Conservation (phyloP, 1,140 invertebrate species). For the Aphaenogaster rudis region DNA sequence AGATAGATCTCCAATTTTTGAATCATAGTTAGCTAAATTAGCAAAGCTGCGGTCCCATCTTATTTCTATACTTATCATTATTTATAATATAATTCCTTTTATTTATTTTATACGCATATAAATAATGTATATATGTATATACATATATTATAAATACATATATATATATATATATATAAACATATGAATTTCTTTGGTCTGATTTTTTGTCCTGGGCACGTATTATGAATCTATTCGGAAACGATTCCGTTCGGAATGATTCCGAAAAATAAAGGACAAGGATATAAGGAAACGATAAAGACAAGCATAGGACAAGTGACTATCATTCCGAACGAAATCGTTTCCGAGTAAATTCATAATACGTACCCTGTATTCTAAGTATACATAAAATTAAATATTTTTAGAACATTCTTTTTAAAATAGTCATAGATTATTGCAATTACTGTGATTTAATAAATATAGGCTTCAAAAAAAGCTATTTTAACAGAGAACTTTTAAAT, state of each 20-base stretch:
- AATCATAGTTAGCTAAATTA: slow-evolving; percentile 39
- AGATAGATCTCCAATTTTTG: slow-evolving; percentile 41
- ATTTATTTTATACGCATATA: slow-evolving; percentile 74
- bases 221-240: too few relatives aligned
- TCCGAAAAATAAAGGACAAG: too few relatives aligned
- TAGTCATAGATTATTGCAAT: slow-evolving; percentile 71
- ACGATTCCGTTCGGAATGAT: too few relatives aligned
- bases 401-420: slow-evolving; percentile 62
- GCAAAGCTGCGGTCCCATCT: slow-evolving; percentile 31
- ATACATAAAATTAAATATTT: slow-evolving; percentile 65
- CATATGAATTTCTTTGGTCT: slow-evolving; percentile 81
- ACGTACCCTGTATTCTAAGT: slow-evolving; percentile 61
- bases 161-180: background rate
- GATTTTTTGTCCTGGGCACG: slow-evolving; percentile 70
- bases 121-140: slow-evolving; percentile 8
- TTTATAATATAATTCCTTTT: slow-evolving; percentile 46
- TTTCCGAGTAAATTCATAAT: too few relatives aligned
- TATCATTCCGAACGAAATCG: too few relatives aligned
- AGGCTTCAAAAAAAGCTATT: background rate
- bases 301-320: too few relatives aligned
- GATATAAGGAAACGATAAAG: too few relatives aligned
- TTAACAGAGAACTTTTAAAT: slow-evolving; percentile 21
- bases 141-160: background rate
- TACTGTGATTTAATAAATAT: slow-evolving; percentile 38
- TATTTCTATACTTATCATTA: slow-evolving; percentile 52